Base-by-base conservation (phyloP, 2,113 vertebrate genomes). In the Prolemur simus region DNA sequence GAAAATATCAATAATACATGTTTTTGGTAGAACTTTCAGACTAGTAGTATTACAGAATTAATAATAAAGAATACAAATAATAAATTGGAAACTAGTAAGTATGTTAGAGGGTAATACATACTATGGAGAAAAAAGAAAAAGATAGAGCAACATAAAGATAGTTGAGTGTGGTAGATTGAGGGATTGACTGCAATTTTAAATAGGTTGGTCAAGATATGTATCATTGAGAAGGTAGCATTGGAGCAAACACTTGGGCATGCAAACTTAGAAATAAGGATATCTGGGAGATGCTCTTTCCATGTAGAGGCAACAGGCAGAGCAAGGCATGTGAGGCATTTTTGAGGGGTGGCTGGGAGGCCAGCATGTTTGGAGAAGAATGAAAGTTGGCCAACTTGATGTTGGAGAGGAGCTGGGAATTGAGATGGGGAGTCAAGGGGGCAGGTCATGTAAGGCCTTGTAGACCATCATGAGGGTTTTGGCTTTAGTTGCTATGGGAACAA, bases 401-500 rank as follows among this genome's bases (percentile, higher is more conserved):
- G 27, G 21, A 76, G 20, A 45, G 1, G 8, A 15, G 23, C 1
- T 47, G 15, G 18, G 1, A 5, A 20, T 5, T 4, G 37, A 17
- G 11, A 0, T 0, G 2, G 42, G 2, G 12, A 11, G 7, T 64
- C 39, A 42, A 54, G 20, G 10, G 56, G 20, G 13, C 4, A 47
- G 21, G 45, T 42, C 66, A 10, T 4, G 2, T 60, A 60, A 81
- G 32, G 8, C 6, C 2, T 76, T 49, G 3, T n/a, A 64, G 34
- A 23, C 21, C 20, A 56, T 23, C n/a, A 1, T n/a, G 87, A 45
- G 13, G 0, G 0, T 37, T 76, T 60, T 77, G 42, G 11, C 7
- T 88, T 87, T 49, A 15, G 6, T n/a, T n/a, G 47, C 34, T 77
- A 77, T 32, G 66, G 27, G 32, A 49, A 52, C 83, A n/a, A 87